Evolutionary conservation across 1,140 invertebrate species (phyloP), one percentile per base, ranked within the genome.

Genomic region (Diploscapter pachys): DNA sequence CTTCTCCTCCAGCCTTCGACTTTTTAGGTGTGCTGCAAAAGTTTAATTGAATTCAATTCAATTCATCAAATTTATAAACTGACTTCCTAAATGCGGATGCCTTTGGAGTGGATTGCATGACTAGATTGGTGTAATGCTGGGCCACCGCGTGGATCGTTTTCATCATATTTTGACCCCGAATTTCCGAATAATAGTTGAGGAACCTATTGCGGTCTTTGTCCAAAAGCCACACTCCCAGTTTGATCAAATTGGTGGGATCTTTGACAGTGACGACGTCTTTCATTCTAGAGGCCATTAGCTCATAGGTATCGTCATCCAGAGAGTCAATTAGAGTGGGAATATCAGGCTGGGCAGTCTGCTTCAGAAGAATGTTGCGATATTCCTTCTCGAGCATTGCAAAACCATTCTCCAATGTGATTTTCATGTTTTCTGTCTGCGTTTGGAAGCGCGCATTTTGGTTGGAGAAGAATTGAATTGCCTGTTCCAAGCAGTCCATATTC

Each of bases 401-500:
- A 31, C 83, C 83, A 52, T 69, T 71, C 52, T 85, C 82, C 48
- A 81, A 84, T 6, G 78, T 81, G n/a, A 77, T 59, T 62, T 79
- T 78, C 80, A 84, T 86, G 66, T 84, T 82, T 50, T 84, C 80
- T 5, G 73, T 71, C 59, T 84, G 82, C 48, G 70, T 73, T 63
- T 76, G 61, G 66, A 85, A 86, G 48, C 80, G 77, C n/a, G 74
- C 71, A 75, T 31, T 31, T 31, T 84, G 84, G 9, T 80, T 71
- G 51, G 74, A 70, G 67, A 84, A 84, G 73, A 84, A 84, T 11
- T 70, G 63, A 50, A 84, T 81, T 13, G 83, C 83, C 63, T 84
- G 83, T 61, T 85, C 81, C 6, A 84, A 68, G 52, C 73, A 76
- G 49, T 85, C 76, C 83, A 84, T 84, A 52, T 84, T 80, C 62